Conservation (phyloP, 35 echinoderm and acorn worm genomes). For the Apostichopus californicus region DNA sequence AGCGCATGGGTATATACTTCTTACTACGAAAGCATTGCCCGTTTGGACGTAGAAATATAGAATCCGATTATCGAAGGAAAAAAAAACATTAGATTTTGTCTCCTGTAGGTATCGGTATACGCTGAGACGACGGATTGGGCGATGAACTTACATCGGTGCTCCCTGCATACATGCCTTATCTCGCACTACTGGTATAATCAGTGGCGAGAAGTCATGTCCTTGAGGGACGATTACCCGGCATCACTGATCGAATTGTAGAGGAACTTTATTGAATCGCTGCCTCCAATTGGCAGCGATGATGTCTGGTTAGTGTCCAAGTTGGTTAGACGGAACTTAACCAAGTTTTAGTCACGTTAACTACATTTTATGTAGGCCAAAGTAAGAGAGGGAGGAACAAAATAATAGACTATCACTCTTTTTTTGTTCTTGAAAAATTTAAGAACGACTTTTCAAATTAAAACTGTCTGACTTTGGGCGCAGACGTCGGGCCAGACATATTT, state of each 20-base stretch:
- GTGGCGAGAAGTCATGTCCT: constrained; percentile 29
- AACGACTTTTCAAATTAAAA: background rate
- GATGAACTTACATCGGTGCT: constrained; percentile 19
- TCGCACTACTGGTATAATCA: constrained; percentile 15
- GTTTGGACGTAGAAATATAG: background rate
- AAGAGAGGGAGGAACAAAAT: too few species aligned
- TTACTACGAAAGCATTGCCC: background rate
- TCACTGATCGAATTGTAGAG: constrained; percentile 27
- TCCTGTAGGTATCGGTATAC: constrained; percentile 12
- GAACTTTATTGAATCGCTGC: constrained; percentile 36
- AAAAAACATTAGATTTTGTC: background rate
- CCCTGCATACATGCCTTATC: background rate
- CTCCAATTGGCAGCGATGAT: constrained; percentile 40
- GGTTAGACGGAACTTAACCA: constrained; percentile 42
- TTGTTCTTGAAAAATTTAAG: background rate
- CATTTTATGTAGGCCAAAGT: background rate
- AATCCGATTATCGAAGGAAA: constrained; percentile 1
- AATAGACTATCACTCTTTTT: background rate
- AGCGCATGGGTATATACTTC: too few species aligned
- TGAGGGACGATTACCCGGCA: constrained; percentile 45
- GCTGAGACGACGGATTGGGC: constrained; percentile 10
- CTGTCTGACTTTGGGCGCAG: background rate
- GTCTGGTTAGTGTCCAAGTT: constrained; percentile 49
- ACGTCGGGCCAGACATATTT: background rate
- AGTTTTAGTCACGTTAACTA: background rate